phyloP scores from a whole-genome alignment of 2,113 vertebrate genomes.

The Pao palembangensis region DNA sequence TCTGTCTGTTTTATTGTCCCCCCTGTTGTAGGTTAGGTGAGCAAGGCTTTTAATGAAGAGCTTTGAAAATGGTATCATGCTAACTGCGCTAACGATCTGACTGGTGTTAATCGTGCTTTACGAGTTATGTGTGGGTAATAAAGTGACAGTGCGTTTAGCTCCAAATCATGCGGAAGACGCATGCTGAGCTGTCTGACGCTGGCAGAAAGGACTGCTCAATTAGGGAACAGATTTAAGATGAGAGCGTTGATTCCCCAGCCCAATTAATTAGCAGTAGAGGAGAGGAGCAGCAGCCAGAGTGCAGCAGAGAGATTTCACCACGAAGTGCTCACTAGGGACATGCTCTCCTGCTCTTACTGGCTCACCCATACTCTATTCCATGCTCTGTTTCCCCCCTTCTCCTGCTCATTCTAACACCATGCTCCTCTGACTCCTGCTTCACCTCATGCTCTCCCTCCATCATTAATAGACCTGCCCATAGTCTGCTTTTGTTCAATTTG shows the following conservation, averaged over 20 bases:
- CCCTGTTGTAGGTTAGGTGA: neutral
- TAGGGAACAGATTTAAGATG: constrained; percentile 76
- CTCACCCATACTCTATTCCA: constrained; percentile 54
- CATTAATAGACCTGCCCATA: constrained; percentile 25
- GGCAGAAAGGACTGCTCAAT: constrained; percentile 82
- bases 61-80: constrained; percentile 46
- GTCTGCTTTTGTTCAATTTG: too few species aligned
- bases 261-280: constrained; percentile 75
- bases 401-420: constrained; percentile 43
- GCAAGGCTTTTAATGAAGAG: constrained; percentile 19
- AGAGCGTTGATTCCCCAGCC: constrained; percentile 72
- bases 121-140: constrained; percentile 80
- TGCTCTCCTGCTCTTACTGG: constrained; percentile 53
- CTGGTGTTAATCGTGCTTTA: constrained; percentile 78
- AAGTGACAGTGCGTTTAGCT: constrained; percentile 88
- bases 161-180: constrained; percentile 85
- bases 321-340: constrained; percentile 65
- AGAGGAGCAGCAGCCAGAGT: constrained; percentile 57
- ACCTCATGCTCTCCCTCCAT: constrained; percentile 40
- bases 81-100: constrained; percentile 76
- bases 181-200: constrained; percentile 77
- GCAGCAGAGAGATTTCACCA: constrained; percentile 63
- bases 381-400: constrained; percentile 52
- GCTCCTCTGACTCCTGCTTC: constrained; percentile 51
- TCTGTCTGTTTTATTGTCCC: neutral